Evolutionary conservation across 2,797 vertebrate genomes (phyloP).

Genomic region (Otolemur crassicaudatus): DNA sequence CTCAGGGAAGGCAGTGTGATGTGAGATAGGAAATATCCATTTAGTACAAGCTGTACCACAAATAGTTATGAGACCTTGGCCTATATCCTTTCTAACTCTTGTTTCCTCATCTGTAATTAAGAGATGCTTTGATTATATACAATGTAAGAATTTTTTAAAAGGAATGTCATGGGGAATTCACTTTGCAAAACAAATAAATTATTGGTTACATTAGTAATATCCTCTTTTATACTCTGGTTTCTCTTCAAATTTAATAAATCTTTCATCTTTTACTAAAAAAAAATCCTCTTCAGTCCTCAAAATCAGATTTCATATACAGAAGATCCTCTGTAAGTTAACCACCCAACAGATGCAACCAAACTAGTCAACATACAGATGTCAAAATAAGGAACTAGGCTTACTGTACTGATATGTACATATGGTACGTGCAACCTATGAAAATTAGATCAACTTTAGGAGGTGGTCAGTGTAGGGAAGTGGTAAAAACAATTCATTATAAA

Average conservation of each 20-base stretch:
- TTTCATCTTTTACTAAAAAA: too few species aligned
- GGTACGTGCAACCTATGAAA: too few species aligned
- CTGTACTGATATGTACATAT: too few species aligned
- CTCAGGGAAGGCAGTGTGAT: background rate
- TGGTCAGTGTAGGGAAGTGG: too few species aligned
- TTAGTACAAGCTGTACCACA: slow-evolving; percentile 35
- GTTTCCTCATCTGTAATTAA: slow-evolving; percentile 1
- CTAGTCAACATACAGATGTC: too few species aligned
- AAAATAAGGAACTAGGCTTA: too few species aligned
- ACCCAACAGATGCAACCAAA: too few species aligned
- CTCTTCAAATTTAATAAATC: too few species aligned
- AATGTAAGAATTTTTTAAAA: background rate
- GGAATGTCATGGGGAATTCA: background rate
- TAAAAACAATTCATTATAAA: too few species aligned
- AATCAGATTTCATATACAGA: slow-evolving; percentile 14
- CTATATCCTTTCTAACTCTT: slow-evolving; percentile 18
- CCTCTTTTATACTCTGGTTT: too few species aligned
- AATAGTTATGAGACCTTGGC: slow-evolving; percentile 52
- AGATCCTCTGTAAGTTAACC: too few species aligned
- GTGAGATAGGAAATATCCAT: background rate
- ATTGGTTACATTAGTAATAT: slow-evolving; percentile 8
- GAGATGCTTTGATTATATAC: background rate
- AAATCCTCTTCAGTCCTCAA: background rate
- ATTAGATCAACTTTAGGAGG: too few species aligned
- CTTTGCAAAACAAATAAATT: slow-evolving; percentile 33